Evolutionary conservation across 2,113 vertebrate genomes (phyloP).

Genomic region (Tamias sibiricus): DNA sequence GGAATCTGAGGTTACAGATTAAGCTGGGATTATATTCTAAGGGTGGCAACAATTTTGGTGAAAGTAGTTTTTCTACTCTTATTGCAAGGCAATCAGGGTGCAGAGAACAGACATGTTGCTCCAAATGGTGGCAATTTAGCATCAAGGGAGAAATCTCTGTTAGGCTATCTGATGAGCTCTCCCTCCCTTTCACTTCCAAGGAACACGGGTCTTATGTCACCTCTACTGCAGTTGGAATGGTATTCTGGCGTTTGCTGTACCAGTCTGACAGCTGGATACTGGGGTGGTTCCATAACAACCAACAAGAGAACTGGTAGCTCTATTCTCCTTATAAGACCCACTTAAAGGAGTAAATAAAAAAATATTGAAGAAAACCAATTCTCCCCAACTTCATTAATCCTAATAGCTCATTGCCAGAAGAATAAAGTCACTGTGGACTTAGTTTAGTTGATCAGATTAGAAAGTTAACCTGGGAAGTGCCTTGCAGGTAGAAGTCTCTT

Average conservation of each 20-base stretch:
- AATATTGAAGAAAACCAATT: neutral
- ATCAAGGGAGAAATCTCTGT: neutral
- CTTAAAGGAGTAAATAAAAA: neutral
- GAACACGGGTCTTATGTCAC: neutral
- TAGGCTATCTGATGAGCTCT: neutral
- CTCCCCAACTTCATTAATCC: neutral
- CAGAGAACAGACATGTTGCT: neutral
- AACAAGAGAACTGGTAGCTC: neutral
- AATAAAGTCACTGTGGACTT: neutral
- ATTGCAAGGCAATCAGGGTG: neutral
- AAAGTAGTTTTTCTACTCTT: neutral
- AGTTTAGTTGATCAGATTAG: conserved; percentile 30
- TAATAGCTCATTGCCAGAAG: neutral
- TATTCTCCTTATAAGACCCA: neutral
- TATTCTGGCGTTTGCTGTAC: neutral
- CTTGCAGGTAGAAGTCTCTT: neutral
- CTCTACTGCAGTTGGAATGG: too few species aligned
- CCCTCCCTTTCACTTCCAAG: neutral
- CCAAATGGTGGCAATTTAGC: neutral
- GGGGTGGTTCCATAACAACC: neutral
- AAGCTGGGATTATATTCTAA: neutral
- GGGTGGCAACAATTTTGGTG: too few species aligned
- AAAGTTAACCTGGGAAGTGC: neutral
- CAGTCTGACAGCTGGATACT: neutral
- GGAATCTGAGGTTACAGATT: neutral